Base-by-base conservation (phyloP, 2,888 invertebrate genomes). In the Eretmocerus hayati region DNA sequence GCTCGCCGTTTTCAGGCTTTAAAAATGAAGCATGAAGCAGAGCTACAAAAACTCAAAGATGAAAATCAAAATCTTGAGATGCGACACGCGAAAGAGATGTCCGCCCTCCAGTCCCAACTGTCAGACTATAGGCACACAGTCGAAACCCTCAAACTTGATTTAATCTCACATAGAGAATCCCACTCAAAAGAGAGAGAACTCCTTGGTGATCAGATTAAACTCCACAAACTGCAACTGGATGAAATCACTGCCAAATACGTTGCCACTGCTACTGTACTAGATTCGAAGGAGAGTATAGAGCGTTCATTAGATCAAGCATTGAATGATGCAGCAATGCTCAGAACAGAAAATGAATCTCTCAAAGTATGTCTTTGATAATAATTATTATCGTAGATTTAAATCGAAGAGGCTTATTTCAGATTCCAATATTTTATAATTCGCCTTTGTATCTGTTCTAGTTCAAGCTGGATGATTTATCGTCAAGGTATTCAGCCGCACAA, bases 201-300 rank as follows among this genome's bases (percentile, higher is more conserved):
- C 48, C 46, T 70, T 1, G 57, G 51, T 6, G 71, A 69, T 4
- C 68, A 69, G 43, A 62, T 71, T 2, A 60, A 58, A 21, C 45
- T 67, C 20, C 65, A 64, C 35, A 67, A 66, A 49, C 37, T 63
- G 8, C 69, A 69, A 26, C 38, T 70, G 5, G 67, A 70, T 11
- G 69, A 69, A 11, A 55, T 69, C 4, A 69, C 69, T 1, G 60
- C 67, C 1, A 70, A 72, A 38, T 67, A 66, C 18, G 48, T 69
- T 1, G 56, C 70, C 0, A 56, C 62, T 1, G 59, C 62, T 8
- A 66, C 63, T 20, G 59, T 69, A 3, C 47, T 67, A 0, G 69
- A 70, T 6, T 69, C 71, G 0, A 71, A 69, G 32, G 70, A 71
- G 36, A 71, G 70, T 22, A 66, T 71, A 6, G 71, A 70, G 39